Evolutionary conservation across 2,113 vertebrate genomes (phyloP).

Genomic region (Bubalus kerabau): DNA sequence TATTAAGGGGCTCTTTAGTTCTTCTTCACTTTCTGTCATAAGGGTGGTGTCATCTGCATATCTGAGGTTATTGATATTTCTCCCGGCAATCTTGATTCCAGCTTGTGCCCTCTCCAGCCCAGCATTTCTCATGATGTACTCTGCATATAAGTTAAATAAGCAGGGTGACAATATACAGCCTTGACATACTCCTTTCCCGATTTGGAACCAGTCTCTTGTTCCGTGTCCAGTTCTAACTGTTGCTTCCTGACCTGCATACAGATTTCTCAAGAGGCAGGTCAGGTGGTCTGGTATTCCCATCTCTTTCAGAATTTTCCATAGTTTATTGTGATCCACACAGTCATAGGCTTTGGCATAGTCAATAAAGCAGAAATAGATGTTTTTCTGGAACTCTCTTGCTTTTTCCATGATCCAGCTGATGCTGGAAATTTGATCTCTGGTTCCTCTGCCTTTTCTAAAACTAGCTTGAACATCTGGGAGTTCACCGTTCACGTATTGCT

Average conservation of each 20-base stretch:
- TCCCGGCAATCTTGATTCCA: background rate
- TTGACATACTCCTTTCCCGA: background rate
- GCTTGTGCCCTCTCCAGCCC: background rate
- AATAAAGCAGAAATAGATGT: background rate
- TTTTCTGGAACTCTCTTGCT: background rate
- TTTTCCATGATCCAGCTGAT: background rate
- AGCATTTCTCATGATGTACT: background rate
- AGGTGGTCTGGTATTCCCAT: too few species aligned
- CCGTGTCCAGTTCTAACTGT: background rate
- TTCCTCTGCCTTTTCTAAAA: background rate
- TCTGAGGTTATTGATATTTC: background rate
- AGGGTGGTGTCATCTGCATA: background rate
- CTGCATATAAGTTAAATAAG: background rate
- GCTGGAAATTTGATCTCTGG: background rate
- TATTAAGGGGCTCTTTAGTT: background rate
- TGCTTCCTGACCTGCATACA: too few species aligned
- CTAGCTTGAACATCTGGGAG: background rate
- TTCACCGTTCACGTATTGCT: accelerated
- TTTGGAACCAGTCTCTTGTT: background rate
- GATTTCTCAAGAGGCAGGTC: too few species aligned
- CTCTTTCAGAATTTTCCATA: too few species aligned
- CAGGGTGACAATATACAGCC: background rate
- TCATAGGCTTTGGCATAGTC: background rate
- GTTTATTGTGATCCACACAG: background rate
- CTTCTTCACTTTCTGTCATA: background rate